Percentiles rank a stretch among this genome's conserved stretches.
phyloP scores from a whole-genome alignment of 2,113 vertebrate species.

The Diadophis punctatus region DNA sequence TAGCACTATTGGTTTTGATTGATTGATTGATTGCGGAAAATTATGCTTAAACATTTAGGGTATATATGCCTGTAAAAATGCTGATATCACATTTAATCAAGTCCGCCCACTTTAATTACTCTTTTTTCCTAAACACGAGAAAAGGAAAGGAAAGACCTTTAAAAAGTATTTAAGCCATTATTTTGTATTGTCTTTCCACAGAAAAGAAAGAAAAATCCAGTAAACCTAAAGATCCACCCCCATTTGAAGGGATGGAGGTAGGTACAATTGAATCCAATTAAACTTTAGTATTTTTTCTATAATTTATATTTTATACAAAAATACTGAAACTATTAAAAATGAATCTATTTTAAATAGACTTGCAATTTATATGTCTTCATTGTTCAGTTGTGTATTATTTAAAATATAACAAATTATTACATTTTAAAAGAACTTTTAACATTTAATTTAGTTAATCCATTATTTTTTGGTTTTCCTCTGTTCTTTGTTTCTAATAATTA shows the following conservation, averaged over 20 bases:
- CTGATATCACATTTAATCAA: not conserved
- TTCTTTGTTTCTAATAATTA: not conserved
- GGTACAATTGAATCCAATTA: slow-evolving; percentile 20
- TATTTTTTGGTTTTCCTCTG: not conserved
- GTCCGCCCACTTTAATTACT: not conserved
- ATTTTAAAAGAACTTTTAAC: not conserved
- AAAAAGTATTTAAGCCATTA: not conserved
- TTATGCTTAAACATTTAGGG: not conserved
- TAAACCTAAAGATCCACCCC: slow-evolving; percentile 82
- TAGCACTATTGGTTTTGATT: not conserved
- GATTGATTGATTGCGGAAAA: not conserved
- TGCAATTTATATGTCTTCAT: not conserved
- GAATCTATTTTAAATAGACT: not conserved
- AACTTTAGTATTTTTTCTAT: not conserved
- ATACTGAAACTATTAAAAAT: not conserved
- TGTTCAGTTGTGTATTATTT: not conserved
- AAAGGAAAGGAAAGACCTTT: not conserved
- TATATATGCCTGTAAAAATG: not conserved
- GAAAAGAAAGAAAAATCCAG: slow-evolving; percentile 80
- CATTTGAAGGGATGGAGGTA: slow-evolving; percentile 91
- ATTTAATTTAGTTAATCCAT: not conserved
- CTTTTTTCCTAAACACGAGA: not conserved
- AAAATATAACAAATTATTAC: not conserved
- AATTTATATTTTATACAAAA: not conserved
- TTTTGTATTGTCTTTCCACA: slow-evolving; percentile 48